Base-by-base conservation (phyloP, 2,888 invertebrate species). In the Drosophila pegasa region DNA sequence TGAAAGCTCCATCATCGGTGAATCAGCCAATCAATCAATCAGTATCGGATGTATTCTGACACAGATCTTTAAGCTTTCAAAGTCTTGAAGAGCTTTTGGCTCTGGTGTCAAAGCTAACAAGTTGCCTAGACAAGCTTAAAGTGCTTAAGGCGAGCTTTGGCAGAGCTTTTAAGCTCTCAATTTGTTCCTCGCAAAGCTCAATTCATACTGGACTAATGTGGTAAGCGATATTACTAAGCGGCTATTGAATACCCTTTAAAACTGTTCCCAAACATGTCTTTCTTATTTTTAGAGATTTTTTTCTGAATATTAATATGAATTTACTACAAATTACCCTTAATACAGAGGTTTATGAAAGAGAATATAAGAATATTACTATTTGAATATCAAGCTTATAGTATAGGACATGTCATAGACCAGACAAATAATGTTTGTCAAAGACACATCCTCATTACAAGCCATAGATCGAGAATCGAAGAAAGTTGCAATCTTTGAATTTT, bases 101-200 rank as follows among this genome's bases (percentile, higher is more conserved):
- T 9, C 16, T 1, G 35, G 9, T 37, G 41, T 25, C 31, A 56
- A 56, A 56, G 50, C 57, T 56, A n/a, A 22, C 1, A 12, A 18
- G 29, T 6, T 61, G 18, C 4, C 33, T 60, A n/a, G 10, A 20
- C 1, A 3, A 37, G 37, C 45, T 45, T 47, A 8, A 0, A 14
- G 8, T 18, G 51, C 64, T 65, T 38, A 0, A 0, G 0, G 2
- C 1, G 16, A 43, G 31, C 47, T 64, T 27, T 2, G 10, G 16
- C 0, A 3, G 1, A 31, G 48, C 66, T 65, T 65, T 48, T 27
- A 50, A 48, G 58, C 48, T n/a, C 7, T 2, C 3, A 3, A 22
- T 29, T 50, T 51, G 29, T 9, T 63, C 63, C 63, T 63, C 43
- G 35, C 35, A 63, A 63, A 63, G 63, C 63, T 63, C 40, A 6